Percentiles rank a stretch among this genome's conserved stretches.
These are phyloP conservation scores for Brienomyrus brachyistius DNA, from an alignment of 2,113 vertebrate species.

Conservation along the genomic window DNA sequence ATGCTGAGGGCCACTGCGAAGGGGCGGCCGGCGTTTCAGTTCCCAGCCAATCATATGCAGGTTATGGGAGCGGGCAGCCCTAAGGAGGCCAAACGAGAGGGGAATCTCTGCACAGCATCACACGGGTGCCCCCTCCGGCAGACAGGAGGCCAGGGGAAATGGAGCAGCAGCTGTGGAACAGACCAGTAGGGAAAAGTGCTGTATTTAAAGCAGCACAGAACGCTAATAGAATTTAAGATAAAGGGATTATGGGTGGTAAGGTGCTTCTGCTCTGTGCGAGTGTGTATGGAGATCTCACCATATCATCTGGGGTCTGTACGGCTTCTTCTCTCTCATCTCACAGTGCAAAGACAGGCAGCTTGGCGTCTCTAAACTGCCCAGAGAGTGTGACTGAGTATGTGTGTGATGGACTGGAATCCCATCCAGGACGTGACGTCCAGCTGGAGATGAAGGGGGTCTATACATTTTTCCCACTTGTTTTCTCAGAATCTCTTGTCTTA, in stretches of 20 bases:
- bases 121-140: neutral
- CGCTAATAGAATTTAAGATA: neutral
- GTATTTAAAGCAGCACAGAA: neutral
- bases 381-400: neutral
- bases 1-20: neutral
- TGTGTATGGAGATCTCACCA: neutral
- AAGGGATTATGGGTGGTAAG: neutral
- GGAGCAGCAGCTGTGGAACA: neutral
- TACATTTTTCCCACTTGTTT: constrained; percentile 35
- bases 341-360: neutral
- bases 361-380: neutral
- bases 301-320: neutral
- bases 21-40: neutral
- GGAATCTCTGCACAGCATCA: neutral
- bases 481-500: constrained; percentile 55
- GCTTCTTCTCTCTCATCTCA: neutral
- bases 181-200: neutral
- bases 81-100: neutral
- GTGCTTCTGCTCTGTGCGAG: neutral
- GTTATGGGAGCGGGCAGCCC: neutral
- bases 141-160: neutral
- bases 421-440: constrained; percentile 27
- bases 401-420: neutral
- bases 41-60: neutral
- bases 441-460: constrained; percentile 32